Evolutionary conservation across 2,113 vertebrate species (phyloP), one percentile per base, ranked within the genome.

Genomic region (Callospermophilus lateralis): DNA sequence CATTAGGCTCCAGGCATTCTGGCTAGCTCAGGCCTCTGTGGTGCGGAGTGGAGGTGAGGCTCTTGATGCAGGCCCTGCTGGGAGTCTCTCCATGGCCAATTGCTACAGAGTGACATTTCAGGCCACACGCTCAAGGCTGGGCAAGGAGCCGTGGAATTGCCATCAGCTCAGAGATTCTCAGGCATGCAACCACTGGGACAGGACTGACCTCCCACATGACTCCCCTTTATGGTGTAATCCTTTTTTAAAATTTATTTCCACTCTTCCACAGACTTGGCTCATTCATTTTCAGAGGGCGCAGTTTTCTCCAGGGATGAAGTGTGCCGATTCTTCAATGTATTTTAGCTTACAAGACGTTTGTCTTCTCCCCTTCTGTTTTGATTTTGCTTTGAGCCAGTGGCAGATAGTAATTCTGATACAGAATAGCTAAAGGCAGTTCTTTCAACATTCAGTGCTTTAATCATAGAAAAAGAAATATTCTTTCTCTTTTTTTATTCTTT

Each of bases 231-330:
- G 12, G 22, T 53, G 0, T 22, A 10, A 37, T 80, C 67, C 68
- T 42, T n/a, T 72, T 24, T 73, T 26, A 63, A 63, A 28, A 63
- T 79, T 76, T 61, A 65, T 72, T 67, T 72, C 51, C 70, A 84
- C 51, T 81, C 80, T 58, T 84, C 45, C 19, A 9, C 4, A 87
- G 72, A 32, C 51, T 55, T 39, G 72, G 63, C 74, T 83, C 77
- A 89, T 93, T 95, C 53, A 28, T 90, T 91, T 96, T 94, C 72
- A 94, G 86, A 95, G 37, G 37, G 61, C n/a, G 93, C 70, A 39
- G 3, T 72, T 97, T 93, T 90, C 74, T 96, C 79, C 70, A 53
- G 74, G 79, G 76, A 89, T 34, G 45, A 90, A 84, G 34, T 53
- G 48, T 89, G n/a, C 90, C 55, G 51, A 55, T 51, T 95, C 74